Evolutionary conservation across 2,797 vertebrate species (phyloP), one percentile per base, ranked within the genome.

Genomic region (Anguilla pacifica): DNA sequence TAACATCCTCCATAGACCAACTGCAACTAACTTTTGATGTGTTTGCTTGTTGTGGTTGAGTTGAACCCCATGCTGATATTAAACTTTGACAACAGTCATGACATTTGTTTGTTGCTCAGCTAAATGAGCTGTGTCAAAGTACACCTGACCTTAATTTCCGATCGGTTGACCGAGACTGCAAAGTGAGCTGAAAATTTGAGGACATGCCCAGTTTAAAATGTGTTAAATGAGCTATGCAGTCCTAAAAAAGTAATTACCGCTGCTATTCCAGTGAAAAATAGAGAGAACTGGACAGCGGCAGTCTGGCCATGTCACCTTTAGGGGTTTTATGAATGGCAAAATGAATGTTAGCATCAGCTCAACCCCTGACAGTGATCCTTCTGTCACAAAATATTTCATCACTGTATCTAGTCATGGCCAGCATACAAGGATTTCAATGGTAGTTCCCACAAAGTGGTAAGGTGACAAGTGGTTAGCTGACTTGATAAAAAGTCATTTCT

Each of bases 101-200:
- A 70, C 64, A n/a, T 70, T 70, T 70, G 64, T 70, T 74, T 74
- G 70, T 74, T 74, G 11, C 70, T 35, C 70, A 74, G 70, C 28
- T 74, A 74, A 74, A 74, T 31, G 28, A 35, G 70, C 70, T 74
- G 70, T 31, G 70, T 74, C 70, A 31, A 39, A 15, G 70, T 13
- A 39, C 70, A 35, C 11, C 70, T 74, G 70, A 74, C 70, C 70
- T 74, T 74, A 31, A 74, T 70, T 70, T 70, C 67, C 67, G 9
- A 10, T 74, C 70, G 39, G 31, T 15, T 74, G 70, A 74, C 70
- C 17, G 22, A 67, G 67, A 10, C 31, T 70, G 10, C 70, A 39
- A 15, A 74, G 70, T 74, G 70, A 74, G 70, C 70, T 31, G 31
- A 74, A 39, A 74, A 74, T 74, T 35, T 13, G 13, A 31, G 31